These are phyloP conservation scores for Albula glossodonta DNA, from an alignment of 2,113 vertebrate genomes.

Conservation along the genomic window DNA sequence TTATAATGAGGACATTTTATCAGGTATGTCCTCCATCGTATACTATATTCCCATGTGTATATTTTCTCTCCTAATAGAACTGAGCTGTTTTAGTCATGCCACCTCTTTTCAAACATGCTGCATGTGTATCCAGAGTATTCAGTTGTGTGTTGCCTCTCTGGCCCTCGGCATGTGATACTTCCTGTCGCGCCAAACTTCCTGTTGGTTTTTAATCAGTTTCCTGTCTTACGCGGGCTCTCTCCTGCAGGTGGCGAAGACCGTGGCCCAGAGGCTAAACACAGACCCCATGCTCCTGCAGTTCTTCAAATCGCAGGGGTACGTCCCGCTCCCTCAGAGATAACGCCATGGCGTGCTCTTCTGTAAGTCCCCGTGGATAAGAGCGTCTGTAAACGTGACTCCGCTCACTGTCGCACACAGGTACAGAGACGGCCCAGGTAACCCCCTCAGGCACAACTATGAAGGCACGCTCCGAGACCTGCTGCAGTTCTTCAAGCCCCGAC, in stretches of 20 bases:
- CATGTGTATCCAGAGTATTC: no score
- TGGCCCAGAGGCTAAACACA: conserved; percentile 96
- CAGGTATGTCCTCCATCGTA: no score
- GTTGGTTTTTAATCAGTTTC: no score
- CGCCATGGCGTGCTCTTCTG: background rate
- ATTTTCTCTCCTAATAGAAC: no score
- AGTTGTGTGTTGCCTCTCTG: no score
- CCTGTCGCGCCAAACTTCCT: no score
- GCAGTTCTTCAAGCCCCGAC: conserved; percentile 98
- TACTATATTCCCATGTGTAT: no score
- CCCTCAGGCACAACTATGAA: conserved; percentile 99
- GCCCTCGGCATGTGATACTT: no score
- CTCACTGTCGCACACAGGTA: conserved; percentile 75
- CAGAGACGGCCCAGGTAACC: conserved; percentile 97
- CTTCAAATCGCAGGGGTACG: conserved; percentile 99
- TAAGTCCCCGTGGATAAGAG: background rate
- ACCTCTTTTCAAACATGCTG: no score
- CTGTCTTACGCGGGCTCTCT: background rate
- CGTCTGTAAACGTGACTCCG: background rate
- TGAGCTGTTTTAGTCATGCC: no score
- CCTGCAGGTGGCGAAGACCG: conserved; percentile 94
- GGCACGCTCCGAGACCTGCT: conserved; percentile 97
- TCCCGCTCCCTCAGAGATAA: conserved; percentile 44
- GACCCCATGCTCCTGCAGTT: conserved; percentile 99
- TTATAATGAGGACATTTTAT: no score